phyloP scores from a whole-genome alignment of 2,797 vertebrate genomes.

The Danio choprae region DNA sequence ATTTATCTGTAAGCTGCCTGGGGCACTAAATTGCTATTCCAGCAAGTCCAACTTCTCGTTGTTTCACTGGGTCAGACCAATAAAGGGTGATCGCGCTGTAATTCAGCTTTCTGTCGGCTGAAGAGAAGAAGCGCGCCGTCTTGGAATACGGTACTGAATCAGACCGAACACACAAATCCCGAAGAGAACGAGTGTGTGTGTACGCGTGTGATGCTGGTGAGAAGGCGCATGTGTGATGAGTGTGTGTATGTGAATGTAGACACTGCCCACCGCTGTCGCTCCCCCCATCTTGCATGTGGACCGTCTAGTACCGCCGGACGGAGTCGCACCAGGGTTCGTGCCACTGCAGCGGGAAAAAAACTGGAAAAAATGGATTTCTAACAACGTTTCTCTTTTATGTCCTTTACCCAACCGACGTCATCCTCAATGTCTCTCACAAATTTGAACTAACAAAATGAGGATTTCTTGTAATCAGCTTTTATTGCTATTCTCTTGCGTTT shows the following conservation, averaged over 20 bases:
- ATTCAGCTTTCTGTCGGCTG: neutral
- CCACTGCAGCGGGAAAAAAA: constrained; percentile 85
- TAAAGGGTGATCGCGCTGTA: neutral
- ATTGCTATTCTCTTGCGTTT: constrained; percentile 95
- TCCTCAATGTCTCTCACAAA: constrained; percentile 92
- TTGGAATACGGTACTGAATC: neutral
- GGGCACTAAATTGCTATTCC: neutral
- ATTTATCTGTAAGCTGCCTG: neutral
- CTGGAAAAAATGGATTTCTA: constrained; percentile 83
- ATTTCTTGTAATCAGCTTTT: constrained; percentile 97
- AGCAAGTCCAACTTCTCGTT: constrained; percentile 6
- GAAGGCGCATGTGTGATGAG: constrained; percentile 67
- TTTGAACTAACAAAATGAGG: constrained; percentile 94
- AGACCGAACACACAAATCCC: neutral
- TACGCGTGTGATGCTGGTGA: constrained; percentile 5
- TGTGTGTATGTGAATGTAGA: constrained; percentile 62
- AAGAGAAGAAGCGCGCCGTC: neutral
- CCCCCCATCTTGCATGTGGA: constrained; percentile 84
- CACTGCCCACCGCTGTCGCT: constrained; percentile 50
- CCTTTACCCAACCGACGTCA: constrained; percentile 71
- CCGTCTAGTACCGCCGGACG: constrained; percentile 80
- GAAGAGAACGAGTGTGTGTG: neutral
- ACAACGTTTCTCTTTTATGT: constrained; percentile 62
- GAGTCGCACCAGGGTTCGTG: constrained; percentile 81
- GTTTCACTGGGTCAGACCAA: constrained; percentile 18